Evolutionary conservation across 2,113 vertebrate species (phyloP), one percentile per base, ranked within the genome.

Genomic region (Channa argus): DNA sequence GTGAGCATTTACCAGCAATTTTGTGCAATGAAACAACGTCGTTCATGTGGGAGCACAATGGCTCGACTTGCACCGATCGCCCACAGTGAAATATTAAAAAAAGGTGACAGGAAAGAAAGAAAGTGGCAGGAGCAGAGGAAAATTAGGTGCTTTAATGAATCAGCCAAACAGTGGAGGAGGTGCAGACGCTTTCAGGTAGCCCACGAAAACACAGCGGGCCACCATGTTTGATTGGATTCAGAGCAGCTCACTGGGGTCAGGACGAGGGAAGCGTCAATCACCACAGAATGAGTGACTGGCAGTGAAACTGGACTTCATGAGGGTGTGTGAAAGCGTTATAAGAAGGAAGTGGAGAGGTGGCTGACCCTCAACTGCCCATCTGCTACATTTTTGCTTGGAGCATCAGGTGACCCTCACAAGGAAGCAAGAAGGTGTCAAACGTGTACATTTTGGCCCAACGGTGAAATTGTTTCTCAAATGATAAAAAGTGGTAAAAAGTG

Each of bases 21-120:
- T 54, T 4, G 1, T 8, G 34, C 39, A 68, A 52, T 3, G 7
- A 12, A 70, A 54, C 43, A 2, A 12, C 45, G 60, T 46, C 15
- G 15, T 60, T 62, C 10, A 38, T 9, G 77, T 79, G 77, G 86
- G 86, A 54, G 51, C 55, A 64, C 69, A 66, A 56, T n/a, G 56
- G 44, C 62, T 37, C 71, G 76, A n/a, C 66, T 34, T 4, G 13
- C 64, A 34, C 51, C 1, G 41, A 50, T 59, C 77, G 58, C 84
- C 64, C 67, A 77, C 80, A 49, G 72, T 2, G 58, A 63, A n/a
- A 39, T 44, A 36, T 44, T 8, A 72, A 24, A 46, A 46, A 2
- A 14, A 44, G 33, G 71, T 62, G 24, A 24, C 24, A 24, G 24
- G 24, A 61, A 64, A 44, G 67, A 51, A 11, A 38, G 69, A 51